These are phyloP conservation scores for Lobophora halterata DNA, from an alignment of 2,888 invertebrate species.

Conservation along the genomic window DNA sequence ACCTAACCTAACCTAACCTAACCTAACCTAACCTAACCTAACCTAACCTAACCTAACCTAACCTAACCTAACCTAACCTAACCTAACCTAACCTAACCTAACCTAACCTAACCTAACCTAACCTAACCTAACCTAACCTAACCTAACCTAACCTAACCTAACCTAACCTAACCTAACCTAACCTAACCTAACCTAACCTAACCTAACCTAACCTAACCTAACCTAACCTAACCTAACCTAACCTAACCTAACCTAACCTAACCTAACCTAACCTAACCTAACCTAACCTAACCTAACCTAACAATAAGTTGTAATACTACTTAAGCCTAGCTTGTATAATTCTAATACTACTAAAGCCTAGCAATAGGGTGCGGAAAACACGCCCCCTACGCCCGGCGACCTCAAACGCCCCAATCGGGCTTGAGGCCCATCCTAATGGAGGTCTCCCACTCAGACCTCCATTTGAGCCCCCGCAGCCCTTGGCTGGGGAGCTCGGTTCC, in stretches of 20 bases:
- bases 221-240: constrained; percentile 26
- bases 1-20: constrained; percentile 19
- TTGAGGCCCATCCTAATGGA: too few species aligned
- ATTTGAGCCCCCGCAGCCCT: too few species aligned
- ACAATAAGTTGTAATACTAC: too few species aligned
- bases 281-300: constrained; percentile 28
- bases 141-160: constrained; percentile 15
- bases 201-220: constrained; percentile 30
- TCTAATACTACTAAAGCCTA: constrained; percentile 25
- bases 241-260: constrained; percentile 24
- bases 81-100: constrained; percentile 28
- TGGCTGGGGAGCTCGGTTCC: too few species aligned
- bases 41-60: constrained; percentile 24
- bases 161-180: constrained; percentile 11
- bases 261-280: constrained; percentile 27
- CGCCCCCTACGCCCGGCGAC: too few species aligned
- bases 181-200: constrained; percentile 23
- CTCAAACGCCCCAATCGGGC: too few species aligned
- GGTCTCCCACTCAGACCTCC: too few species aligned
- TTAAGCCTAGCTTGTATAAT: too few species aligned
- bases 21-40: constrained; percentile 26
- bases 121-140: constrained; percentile 17
- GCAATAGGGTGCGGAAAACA: too few species aligned
- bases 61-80: constrained; percentile 29
- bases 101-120: constrained; percentile 18